A percentile compares a stretch with the other conserved stretches of the same genome.
These are phyloP conservation scores for Dicrostonyx torquatus DNA, from an alignment of 2,797 vertebrate species.

Conservation along the genomic window DNA sequence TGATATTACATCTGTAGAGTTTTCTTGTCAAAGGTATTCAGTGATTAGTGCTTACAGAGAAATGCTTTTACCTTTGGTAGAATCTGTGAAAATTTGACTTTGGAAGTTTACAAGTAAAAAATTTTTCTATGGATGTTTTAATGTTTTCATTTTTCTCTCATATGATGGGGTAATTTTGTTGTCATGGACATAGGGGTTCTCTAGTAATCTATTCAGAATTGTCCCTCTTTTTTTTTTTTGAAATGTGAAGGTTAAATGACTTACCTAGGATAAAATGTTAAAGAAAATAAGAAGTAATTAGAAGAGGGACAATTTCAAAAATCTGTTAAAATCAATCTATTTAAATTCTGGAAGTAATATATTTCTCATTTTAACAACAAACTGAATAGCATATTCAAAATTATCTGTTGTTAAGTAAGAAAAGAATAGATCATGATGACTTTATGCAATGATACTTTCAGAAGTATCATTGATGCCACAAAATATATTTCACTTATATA, in stretches of 20 bases:
- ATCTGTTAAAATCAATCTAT: slow-evolving; percentile 21
- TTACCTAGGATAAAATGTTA: no score
- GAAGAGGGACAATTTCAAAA: no score
- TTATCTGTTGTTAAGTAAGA: slow-evolving; percentile 34
- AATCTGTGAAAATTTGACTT: slow-evolving; percentile 1
- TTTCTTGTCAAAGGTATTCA: slow-evolving; percentile 21
- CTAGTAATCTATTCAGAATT: background rate
- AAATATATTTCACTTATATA: slow-evolving; percentile 57
- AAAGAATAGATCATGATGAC: slow-evolving; percentile 18
- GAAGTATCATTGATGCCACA: slow-evolving; percentile 12
- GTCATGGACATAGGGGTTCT: slow-evolving; percentile 50
- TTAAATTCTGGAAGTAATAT: slow-evolving; percentile 27
- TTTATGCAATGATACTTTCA: slow-evolving; percentile 38
- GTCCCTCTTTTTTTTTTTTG: no score
- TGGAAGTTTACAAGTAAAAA: slow-evolving; percentile 66
- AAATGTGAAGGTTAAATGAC: no score
- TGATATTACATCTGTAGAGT: slow-evolving; percentile 20
- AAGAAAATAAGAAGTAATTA: no score
- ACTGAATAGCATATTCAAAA: background rate
- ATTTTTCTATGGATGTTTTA: slow-evolving; percentile 60
- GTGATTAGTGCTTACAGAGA: slow-evolving; percentile 33
- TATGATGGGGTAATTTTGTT: slow-evolving; percentile 51
- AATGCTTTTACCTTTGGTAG: slow-evolving; percentile 45
- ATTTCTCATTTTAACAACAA: slow-evolving; percentile 28
- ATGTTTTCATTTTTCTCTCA: slow-evolving; percentile 33